A percentile compares a stretch with the other conserved stretches of the same genome.
Conservation (phyloP, 2,113 vertebrate genomes). For the Oreotrochilus melanogaster region DNA sequence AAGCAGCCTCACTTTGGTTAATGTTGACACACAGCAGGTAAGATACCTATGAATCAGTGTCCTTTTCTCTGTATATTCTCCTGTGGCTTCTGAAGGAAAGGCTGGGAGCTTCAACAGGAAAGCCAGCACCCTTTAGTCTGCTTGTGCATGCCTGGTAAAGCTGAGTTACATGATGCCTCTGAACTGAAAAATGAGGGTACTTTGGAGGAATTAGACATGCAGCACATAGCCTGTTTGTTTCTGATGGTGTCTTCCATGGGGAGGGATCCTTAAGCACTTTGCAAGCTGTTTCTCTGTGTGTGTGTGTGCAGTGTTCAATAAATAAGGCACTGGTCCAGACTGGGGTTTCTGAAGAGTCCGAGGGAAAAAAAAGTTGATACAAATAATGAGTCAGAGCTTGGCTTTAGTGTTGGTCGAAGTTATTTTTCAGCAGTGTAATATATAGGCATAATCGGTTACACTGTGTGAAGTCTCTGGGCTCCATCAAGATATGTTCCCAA, state of each 20-base stretch:
- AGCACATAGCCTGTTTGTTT: neutral
- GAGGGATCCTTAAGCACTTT: neutral
- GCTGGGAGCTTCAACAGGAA: neutral
- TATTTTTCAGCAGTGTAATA: neutral
- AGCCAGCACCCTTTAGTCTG: neutral
- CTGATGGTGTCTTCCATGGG: neutral
- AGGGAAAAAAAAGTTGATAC: neutral
- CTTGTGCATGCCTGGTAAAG: neutral
- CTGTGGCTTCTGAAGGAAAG: neutral
- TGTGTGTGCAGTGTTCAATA: neutral
- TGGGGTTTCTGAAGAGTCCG: neutral
- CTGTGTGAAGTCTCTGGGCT: neutral
- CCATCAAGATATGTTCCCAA: neutral
- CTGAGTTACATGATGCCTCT: neutral
- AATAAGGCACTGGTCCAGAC: neutral
- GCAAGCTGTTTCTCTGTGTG: neutral
- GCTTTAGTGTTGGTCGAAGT: neutral
- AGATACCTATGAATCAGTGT: neutral
- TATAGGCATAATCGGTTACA: neutral
- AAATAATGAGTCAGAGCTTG: constrained; percentile 6
- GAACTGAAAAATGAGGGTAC: neutral
- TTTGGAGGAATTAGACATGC: neutral
- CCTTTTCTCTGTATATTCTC: neutral
- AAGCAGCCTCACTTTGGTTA: constrained; percentile 85
- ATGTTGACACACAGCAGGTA: constrained; percentile 88